Conservation (phyloP, 2,888 invertebrate genomes). For the Balanococcus diminutus region DNA sequence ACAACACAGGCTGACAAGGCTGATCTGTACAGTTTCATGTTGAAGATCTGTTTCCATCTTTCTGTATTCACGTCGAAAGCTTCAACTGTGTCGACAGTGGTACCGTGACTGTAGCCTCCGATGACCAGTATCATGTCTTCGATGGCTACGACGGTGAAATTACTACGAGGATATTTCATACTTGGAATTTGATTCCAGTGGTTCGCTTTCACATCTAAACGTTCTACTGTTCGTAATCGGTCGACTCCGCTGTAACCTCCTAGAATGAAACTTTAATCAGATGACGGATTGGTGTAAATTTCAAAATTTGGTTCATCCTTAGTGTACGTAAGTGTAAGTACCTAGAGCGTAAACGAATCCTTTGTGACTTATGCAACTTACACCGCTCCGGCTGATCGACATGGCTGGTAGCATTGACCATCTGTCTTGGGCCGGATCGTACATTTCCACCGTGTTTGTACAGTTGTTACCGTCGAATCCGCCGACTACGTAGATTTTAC, state of each 20-base stretch:
- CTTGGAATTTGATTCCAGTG: slow-evolving; percentile 82
- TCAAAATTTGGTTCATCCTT: background rate
- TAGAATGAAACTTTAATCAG: slow-evolving; percentile 58
- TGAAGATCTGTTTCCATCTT: slow-evolving; percentile 81
- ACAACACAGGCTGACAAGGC: slow-evolving; percentile 90
- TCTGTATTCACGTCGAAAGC: slow-evolving; percentile 85
- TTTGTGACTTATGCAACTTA: slow-evolving; percentile 86
- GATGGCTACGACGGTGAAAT: slow-evolving; percentile 90
- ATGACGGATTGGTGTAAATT: background rate
- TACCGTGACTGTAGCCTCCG: slow-evolving; percentile 92
- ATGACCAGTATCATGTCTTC: slow-evolving; percentile 94
- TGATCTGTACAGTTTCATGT: slow-evolving; percentile 90
- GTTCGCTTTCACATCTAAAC: slow-evolving; percentile 78
- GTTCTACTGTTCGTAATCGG: slow-evolving; percentile 87
- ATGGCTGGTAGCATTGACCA: slow-evolving; percentile 83
- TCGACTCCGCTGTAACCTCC: slow-evolving; percentile 92
- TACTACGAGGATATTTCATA: slow-evolving; percentile 90
- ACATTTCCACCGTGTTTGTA: slow-evolving; percentile 82
- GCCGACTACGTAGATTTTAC: slow-evolving; percentile 80
- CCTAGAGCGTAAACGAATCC: slow-evolving; percentile 77
- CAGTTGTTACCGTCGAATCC: slow-evolving; percentile 93
- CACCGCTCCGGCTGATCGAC: slow-evolving; percentile 87
- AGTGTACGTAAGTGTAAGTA: background rate
- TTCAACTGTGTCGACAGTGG: slow-evolving; percentile 91
- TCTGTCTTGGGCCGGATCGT: slow-evolving; percentile 77